Conservation (phyloP, 2,888 invertebrate species). For the Cephus rjabovi region DNA sequence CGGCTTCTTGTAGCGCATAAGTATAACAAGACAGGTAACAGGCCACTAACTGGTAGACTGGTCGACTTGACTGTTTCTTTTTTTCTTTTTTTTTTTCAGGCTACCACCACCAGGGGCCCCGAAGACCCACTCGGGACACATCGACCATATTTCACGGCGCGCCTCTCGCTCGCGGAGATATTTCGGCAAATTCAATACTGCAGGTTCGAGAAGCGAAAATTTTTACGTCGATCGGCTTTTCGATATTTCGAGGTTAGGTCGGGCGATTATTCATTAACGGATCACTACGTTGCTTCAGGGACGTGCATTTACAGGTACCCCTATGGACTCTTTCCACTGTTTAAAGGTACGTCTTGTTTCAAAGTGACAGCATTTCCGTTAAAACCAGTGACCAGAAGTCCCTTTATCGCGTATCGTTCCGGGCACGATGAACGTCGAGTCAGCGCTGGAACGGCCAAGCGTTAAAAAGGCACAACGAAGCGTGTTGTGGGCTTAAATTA, state of each 20-base stretch:
- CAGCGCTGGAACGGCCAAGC: neutral
- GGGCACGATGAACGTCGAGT: neutral
- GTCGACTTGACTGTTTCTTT: neutral
- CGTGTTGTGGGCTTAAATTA: neutral
- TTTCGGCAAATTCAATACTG: neutral
- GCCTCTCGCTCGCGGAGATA: neutral
- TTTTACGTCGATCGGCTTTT: too few relatives aligned
- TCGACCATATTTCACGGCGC: neutral
- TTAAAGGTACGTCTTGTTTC: too few relatives aligned
- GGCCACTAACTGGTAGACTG: conserved; percentile 10
- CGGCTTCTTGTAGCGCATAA: conserved; percentile 2
- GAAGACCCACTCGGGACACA: neutral
- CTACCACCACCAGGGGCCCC: neutral
- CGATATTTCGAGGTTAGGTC: too few relatives aligned
- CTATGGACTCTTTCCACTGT: too few relatives aligned
- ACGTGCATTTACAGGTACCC: too few relatives aligned
- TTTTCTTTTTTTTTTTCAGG: neutral
- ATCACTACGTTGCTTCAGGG: neutral
- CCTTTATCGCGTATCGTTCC: neutral
- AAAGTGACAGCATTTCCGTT: neutral
- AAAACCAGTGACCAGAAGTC: neutral
- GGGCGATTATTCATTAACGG: neutral
- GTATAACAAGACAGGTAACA: conserved; percentile 22
- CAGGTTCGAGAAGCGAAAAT: too few relatives aligned
- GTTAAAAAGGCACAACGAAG: neutral